Base-by-base conservation (phyloP, 2,888 invertebrate species). In the Odontomyia ornata region DNA sequence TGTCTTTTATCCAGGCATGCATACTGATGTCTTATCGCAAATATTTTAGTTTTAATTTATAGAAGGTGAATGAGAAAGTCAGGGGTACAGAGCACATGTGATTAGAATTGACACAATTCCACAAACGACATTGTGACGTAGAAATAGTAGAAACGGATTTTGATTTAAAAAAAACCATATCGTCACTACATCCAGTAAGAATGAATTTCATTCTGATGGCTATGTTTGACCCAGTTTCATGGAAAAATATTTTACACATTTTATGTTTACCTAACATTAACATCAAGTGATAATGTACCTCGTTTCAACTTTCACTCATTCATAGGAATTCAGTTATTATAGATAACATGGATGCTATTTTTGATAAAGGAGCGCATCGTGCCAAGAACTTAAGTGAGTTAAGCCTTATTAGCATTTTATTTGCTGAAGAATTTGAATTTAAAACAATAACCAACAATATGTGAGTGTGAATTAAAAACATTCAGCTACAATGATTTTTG, bases 31-130 rank as follows among this genome's bases (percentile, higher is more conserved):
- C 36, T 36, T 36, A 36, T 36, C 36, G 36, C 9, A 36, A 36
- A 36, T 36, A 36, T 3, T 5, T 3, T 36, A 36, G 36, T 36
- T 36, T 36, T 52, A 9, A 52, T n/a, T 52, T 52, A 9, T 9
- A 52, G 52, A 52, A 52, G 52, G 52, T 52, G 52, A 52, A 4
- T 52, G 18, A 52, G 15, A 4, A 52, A 52, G 4, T 67, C 9
- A 43, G 23, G 67, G 43, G 43, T 67, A 21, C 21, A 43, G 67
- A 36, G n/a, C 67, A 67, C 67, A 43, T 67, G 18, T 67, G 67
- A 36, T 25, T 2, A 23, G 36, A 67, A 67, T 43, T 67, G 67
- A 46, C 67, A 36, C 43, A 67, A n/a, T 67, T 67, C 43, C 46
- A 13, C 2, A 67, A 43, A 21, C 67, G 43, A 46, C 43, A 67